Evolutionary conservation across 2,888 invertebrate species (phyloP), one percentile per base, ranked within the genome.

Genomic region (Eupeodes luniger): DNA sequence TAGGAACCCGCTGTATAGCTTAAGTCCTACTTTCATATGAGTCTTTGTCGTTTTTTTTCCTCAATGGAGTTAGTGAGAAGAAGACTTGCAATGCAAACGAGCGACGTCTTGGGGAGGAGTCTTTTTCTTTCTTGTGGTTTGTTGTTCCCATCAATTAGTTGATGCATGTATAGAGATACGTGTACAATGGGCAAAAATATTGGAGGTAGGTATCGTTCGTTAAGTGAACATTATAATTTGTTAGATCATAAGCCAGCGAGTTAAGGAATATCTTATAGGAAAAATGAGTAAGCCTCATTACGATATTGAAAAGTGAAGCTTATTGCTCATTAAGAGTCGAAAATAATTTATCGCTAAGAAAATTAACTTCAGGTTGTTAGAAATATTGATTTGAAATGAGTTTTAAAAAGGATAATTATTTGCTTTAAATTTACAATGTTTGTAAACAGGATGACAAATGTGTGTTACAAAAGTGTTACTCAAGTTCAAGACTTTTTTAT

Each of bases 101-200:
- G 5, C 5, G 9, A 59, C 40, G 12, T 36, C 66, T 64, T 75
- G 69, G 69, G 55, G 27, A 59, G 67, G 62, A 72, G 57, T 47
- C 47, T 72, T 57, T 49, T 27, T 34, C 47, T 59, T 59, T 72
- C 47, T 69, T 53, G 44, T 77, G 53, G 79, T 66, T 74, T 59
- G 84, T 62, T 72, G 84, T 84, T 87, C 84, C 80, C 87, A 87
- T 87, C 87, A 81, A 84, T 84, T 81, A 84, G 84, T 47, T 19
- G 70, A 57, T 77, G 72, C 62, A 66, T 69, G 53, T 75, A 67
- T n/a, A 36, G 2, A 36, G 9, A 64, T 79, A 44, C 40, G 66
- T 67, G 57, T 74, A 53, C 61, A 40, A 27, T 47, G 55, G n/a
- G 59, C 36, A 16, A 14, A 47, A 34, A 12, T 57, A 70, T 70